Conservation (phyloP, 53 echinoderm and acorn worm genomes). For the Crossaster papposus region DNA sequence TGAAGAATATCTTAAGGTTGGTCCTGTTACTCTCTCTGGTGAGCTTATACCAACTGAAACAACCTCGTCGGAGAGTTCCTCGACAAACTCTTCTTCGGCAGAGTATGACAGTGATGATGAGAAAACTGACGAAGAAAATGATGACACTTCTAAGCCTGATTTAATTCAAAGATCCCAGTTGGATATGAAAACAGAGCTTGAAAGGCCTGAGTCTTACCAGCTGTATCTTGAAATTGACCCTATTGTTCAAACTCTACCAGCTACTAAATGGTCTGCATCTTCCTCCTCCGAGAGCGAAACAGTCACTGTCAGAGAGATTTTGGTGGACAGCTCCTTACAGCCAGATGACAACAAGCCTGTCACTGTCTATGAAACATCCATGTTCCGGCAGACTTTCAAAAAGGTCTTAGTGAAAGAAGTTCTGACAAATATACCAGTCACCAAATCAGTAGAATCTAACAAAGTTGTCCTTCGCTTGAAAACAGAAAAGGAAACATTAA, state of each 20-base stretch:
- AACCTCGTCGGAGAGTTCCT: constrained; percentile 16
- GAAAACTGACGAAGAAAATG: constrained; percentile 9
- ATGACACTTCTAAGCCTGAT: neutral
- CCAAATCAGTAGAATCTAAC: constrained; percentile 19
- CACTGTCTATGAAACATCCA: constrained; percentile 36
- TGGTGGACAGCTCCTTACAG: constrained; percentile 13
- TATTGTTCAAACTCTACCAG: constrained; percentile 10
- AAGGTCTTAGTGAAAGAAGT: constrained; percentile 40
- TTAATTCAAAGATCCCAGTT: neutral
- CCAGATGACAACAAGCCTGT: constrained; percentile 23
- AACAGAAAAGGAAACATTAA: constrained; percentile 33
- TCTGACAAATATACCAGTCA: constrained; percentile 9
- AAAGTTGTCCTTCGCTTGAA: constrained; percentile 25
- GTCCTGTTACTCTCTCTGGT: neutral
- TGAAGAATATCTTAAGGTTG: constrained; percentile 15
- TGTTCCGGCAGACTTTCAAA: constrained; percentile 46
- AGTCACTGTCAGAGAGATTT: constrained; percentile 29
- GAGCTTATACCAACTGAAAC: neutral
- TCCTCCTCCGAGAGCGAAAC: constrained; percentile 31
- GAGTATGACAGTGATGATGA: constrained; percentile 33
- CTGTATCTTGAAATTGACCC: constrained; percentile 30
- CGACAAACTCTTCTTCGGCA: constrained; percentile 22
- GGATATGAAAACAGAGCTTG: neutral
- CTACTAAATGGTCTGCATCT: neutral
- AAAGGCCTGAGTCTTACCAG: constrained; percentile 6